phyloP scores from a whole-genome alignment of 2,797 vertebrate species.

The Xerus rutilus region DNA sequence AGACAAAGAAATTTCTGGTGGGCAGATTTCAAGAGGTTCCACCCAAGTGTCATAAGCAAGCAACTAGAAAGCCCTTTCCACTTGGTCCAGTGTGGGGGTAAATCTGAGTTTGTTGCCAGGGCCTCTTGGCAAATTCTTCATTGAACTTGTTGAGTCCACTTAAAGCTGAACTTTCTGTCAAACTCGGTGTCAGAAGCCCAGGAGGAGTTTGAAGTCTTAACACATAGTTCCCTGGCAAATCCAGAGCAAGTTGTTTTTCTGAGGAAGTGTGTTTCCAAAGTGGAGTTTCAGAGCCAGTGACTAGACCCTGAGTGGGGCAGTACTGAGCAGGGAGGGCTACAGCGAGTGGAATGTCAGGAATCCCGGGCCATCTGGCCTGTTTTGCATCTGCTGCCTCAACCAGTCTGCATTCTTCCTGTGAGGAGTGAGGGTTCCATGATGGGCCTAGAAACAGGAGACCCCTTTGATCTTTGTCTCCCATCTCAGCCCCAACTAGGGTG shows the following conservation, averaged over 20 bases:
- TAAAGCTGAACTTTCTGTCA: not conserved
- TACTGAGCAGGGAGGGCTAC: not conserved
- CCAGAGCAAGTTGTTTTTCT: not conserved
- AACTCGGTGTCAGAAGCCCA: not conserved
- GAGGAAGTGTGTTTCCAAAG: not conserved
- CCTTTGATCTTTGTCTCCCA: not conserved
- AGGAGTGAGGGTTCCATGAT: rapidly evolving
- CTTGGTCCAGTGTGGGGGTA: not conserved
- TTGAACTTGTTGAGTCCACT: not conserved
- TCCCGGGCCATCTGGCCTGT: not conserved
- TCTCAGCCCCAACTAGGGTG: not conserved
- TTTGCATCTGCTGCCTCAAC: not conserved
- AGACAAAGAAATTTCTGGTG: not conserved
- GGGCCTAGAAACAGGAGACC: not conserved
- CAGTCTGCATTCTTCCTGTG: not conserved
- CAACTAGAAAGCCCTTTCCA: not conserved
- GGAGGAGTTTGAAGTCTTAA: not conserved
- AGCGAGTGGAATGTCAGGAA: not conserved
- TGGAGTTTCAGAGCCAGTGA: not conserved
- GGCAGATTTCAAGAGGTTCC: not conserved
- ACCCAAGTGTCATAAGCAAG: not conserved
- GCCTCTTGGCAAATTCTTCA: too few relatives aligned
- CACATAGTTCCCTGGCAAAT: not conserved
- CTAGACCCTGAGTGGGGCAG: not conserved
- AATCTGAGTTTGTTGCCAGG: not conserved